phyloP scores from a whole-genome alignment of 2,113 vertebrate species.

The Neotragus moschatus region DNA sequence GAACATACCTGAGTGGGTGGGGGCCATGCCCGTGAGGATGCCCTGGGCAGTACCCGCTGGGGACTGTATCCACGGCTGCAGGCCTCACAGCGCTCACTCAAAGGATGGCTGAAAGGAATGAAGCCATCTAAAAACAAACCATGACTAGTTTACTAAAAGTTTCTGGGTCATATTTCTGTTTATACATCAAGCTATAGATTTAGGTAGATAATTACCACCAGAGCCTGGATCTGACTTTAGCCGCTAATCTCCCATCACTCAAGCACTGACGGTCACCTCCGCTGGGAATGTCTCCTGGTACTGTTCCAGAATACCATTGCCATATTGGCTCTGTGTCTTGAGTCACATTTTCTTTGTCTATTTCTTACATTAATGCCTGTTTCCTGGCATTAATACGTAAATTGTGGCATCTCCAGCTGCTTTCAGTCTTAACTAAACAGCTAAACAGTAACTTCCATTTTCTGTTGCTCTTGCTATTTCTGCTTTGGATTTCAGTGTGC shows the following conservation, averaged over 20 bases:
- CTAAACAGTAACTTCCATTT: not conserved
- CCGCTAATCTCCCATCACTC: not conserved
- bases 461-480: not conserved
- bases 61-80: no score
- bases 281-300: no score
- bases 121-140: not conserved
- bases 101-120: not conserved
- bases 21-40: no score
- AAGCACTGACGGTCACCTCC: not conserved
- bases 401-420: not conserved
- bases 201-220: not conserved
- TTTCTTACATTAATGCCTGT: not conserved
- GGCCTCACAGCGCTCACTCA: not conserved
- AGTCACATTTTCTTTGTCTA: not conserved
- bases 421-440: not conserved
- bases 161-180: not conserved
- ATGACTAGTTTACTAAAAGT: no score
- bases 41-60: fast-evolving
- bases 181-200: not conserved
- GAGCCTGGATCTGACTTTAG: not conserved
- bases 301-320: not conserved
- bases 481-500: not conserved
- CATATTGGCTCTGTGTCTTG: not conserved
- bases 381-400: not conserved
- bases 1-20: no score